Evolutionary conservation across 2,797 vertebrate species (phyloP), one percentile per base, ranked within the genome.

Genomic region (Pseudomugil gertrudae): DNA sequence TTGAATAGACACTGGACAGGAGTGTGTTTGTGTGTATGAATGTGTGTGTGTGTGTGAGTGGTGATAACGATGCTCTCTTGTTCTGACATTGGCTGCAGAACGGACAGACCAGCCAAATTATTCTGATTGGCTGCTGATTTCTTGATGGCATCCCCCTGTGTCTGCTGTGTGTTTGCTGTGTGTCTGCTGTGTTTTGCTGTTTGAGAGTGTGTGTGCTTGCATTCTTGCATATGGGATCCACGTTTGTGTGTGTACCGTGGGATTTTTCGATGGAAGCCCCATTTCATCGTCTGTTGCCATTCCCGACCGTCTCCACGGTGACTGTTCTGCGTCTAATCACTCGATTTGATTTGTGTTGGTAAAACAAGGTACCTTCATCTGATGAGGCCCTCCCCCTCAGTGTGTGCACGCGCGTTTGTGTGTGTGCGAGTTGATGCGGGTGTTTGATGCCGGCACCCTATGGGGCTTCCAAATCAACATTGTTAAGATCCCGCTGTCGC

Each of bases 91-190:
- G 55, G 69, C 80, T 80, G 38, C 74, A 84, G 87, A 90, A 90
- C 91, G 77, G 80, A 83, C 86, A 84, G 74, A 90, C 89, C 77
- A 82, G 89, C 87, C 83, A 92, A 93, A 93, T 94, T 94, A 95
- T 95, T 94, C 91, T 94, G 94, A 95, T 94, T 95, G 91, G 91
- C 87, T 84, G 79, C 90, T 94, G 92, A 94, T 94, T 94, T 93
- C 79, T 89, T 92, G 91, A 90, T 89, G 89, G 89, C 69, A 65
- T 82, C 83, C 81, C 76, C 79, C 79, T 76, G 79, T 81, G 73
- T 84, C 69, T 68, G 57, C 62, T 63, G 66, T 75, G 74, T 45
- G 64, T 60, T 65, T 53, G 56, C 29, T 29, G 29, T 29, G 48
- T 61, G 55, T 79, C 80, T 90, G 87, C 29, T 29, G 29, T 29